These are phyloP conservation scores for Arvicanthis niloticus DNA, from an alignment of 2,113 vertebrate species.

Conservation along the genomic window DNA sequence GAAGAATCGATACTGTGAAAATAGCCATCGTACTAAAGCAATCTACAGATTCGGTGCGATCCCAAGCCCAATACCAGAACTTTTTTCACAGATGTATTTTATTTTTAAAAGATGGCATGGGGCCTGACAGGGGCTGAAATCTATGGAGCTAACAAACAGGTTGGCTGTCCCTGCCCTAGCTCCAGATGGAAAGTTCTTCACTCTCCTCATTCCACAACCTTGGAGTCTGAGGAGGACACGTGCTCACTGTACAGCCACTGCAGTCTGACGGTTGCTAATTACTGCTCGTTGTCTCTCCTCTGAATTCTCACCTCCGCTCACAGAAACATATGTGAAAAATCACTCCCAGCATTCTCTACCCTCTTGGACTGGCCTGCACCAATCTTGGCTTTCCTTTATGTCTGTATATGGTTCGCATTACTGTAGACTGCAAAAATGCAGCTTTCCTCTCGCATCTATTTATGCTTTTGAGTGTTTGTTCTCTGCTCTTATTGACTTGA, in stretches of 20 bases:
- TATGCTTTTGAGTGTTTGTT: neutral
- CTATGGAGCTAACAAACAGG: neutral
- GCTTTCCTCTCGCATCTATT: neutral
- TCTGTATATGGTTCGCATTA: rapidly evolving
- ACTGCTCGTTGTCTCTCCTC: neutral
- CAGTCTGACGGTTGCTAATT: rapidly evolving
- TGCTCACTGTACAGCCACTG: rapidly evolving
- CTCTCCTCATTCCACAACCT: neutral
- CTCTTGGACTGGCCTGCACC: neutral
- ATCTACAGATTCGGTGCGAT: neutral
- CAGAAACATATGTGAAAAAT: neutral
- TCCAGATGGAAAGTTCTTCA: rapidly evolving
- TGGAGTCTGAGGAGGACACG: neutral
- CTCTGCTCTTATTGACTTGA: neutral
- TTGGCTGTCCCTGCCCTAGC: no score
- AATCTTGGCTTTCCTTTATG: neutral
- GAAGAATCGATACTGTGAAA: neutral
- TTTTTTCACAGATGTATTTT: neutral
- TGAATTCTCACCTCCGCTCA: neutral
- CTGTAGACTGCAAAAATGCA: rapidly evolving
- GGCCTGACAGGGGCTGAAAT: neutral
- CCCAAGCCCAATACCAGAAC: neutral
- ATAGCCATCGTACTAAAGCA: neutral
- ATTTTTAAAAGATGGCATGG: neutral
- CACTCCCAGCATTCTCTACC: rapidly evolving